Percentiles rank a stretch among this genome's conserved stretches.
These are phyloP conservation scores for Eudasyphora cyanicolor DNA, from an alignment of 2,888 invertebrate species.

Conservation along the genomic window DNA sequence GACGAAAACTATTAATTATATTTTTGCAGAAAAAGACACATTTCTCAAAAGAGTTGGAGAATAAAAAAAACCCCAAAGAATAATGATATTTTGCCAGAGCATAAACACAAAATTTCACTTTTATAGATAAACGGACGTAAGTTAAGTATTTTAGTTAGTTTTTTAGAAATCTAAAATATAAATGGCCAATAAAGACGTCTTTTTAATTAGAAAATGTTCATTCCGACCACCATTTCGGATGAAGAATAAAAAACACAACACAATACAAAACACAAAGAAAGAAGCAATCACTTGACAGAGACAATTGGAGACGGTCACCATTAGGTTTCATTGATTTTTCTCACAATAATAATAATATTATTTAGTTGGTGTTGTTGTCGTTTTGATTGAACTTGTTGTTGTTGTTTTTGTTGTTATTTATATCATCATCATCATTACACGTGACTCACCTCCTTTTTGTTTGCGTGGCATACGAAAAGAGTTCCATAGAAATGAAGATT, in stretches of 20 bases:
- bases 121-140: conserved; percentile 20
- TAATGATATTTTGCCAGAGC: neutral
- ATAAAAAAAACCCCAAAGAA: neutral
- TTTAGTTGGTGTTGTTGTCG: neutral
- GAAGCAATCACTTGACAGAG: neutral
- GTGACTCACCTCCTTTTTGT: conserved; percentile 73
- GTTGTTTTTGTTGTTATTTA: neutral
- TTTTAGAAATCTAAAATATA: neutral
- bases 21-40: neutral
- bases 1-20: conserved; percentile 38
- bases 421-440: conserved; percentile 58
- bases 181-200: neutral
- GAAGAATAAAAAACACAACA: neutral
- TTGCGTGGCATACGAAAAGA: conserved; percentile 79
- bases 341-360: conserved; percentile 4
- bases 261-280: no score
- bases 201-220: neutral
- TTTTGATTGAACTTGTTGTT: neutral
- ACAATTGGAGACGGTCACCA: neutral
- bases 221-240: neutral
- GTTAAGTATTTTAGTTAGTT: neutral
- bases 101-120: conserved; percentile 34
- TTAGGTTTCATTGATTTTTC: conserved; percentile 64
- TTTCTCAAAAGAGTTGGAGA: no score
- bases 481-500: conserved; percentile 78